These are phyloP conservation scores for Galerucella pusilla DNA, from an alignment of 2,888 invertebrate genomes.

Conservation along the genomic window DNA sequence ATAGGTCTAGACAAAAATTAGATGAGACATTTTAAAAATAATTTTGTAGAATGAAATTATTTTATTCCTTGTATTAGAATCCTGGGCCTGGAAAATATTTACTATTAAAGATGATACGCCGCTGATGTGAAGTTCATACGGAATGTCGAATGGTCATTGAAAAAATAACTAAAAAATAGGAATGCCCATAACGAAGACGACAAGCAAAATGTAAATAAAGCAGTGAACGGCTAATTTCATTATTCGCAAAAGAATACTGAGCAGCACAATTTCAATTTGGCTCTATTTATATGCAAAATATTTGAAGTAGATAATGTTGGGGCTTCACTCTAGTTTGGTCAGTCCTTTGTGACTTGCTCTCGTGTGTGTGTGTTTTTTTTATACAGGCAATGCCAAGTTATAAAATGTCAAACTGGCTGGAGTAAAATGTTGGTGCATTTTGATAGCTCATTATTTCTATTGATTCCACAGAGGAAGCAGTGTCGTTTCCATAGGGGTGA, in stretches of 20 bases:
- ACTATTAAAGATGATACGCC: not conserved
- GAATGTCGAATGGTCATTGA: not conserved
- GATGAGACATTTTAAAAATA: too few species aligned
- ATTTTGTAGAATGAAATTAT: too few species aligned
- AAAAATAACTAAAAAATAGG: constrained; percentile 26
- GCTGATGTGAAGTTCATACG: not conserved
- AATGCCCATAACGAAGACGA: constrained; percentile 49
- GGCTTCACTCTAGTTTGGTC: constrained; percentile 17
- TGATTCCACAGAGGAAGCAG: not conserved
- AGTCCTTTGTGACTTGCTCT: constrained; percentile 7
- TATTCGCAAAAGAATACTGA: constrained; percentile 56
- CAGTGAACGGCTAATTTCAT: constrained; percentile 55
- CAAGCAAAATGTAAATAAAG: constrained; percentile 32
- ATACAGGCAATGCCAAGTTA: constrained; percentile 39
- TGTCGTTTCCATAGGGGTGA: not conserved
- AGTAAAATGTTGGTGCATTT: constrained; percentile 36
- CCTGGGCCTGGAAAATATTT: too few species aligned
- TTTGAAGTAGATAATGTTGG: constrained; percentile 56
- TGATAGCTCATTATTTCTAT: constrained; percentile 34
- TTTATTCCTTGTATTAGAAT: too few species aligned
- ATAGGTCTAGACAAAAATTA: not conserved
- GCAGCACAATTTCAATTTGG: constrained; percentile 61
- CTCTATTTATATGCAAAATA: constrained; percentile 62
- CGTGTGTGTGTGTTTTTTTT: constrained; percentile 45
- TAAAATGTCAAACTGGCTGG: constrained; percentile 42